Evolutionary conservation across 2,797 vertebrate genomes (phyloP).

Genomic region (Leuciscus waleckii): DNA sequence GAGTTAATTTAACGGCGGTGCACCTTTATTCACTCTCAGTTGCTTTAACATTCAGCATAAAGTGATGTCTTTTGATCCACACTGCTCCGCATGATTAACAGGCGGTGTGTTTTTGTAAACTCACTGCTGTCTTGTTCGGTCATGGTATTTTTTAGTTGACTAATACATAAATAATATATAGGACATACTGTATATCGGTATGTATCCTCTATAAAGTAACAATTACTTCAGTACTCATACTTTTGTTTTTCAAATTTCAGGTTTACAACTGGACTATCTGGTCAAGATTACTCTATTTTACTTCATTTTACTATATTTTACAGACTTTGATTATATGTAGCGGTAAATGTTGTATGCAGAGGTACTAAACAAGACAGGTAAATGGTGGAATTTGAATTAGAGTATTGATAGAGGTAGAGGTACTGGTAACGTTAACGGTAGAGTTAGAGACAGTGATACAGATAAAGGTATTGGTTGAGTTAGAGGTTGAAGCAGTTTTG

Average conservation of each 20-base stretch:
- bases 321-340: not conserved
- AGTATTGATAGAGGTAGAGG: not conserved
- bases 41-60: conserved; percentile 1
- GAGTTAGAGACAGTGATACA: not conserved
- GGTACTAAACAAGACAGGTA: not conserved
- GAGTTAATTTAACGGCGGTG: conserved; percentile 59
- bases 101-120: conserved; percentile 15
- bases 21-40: conserved; percentile 53
- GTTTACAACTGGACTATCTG: not conserved
- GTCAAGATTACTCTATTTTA: not conserved
- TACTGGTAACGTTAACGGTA: not conserved
- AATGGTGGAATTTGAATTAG: not conserved
- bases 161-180: conserved; percentile 22
- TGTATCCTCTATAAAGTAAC: not conserved
- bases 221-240: not conserved
- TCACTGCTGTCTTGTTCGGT: conserved; percentile 15
- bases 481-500: not conserved
- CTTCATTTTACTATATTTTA: not conserved
- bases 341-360: not conserved
- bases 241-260: not conserved
- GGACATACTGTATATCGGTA: not conserved
- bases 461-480: not conserved
- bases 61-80: conserved; percentile 41
- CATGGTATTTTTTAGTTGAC: conserved; percentile 1
- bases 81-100: conserved; percentile 32